These are phyloP conservation scores for Troides aeacus DNA, from an alignment of 2,888 invertebrate species.

Conservation along the genomic window DNA sequence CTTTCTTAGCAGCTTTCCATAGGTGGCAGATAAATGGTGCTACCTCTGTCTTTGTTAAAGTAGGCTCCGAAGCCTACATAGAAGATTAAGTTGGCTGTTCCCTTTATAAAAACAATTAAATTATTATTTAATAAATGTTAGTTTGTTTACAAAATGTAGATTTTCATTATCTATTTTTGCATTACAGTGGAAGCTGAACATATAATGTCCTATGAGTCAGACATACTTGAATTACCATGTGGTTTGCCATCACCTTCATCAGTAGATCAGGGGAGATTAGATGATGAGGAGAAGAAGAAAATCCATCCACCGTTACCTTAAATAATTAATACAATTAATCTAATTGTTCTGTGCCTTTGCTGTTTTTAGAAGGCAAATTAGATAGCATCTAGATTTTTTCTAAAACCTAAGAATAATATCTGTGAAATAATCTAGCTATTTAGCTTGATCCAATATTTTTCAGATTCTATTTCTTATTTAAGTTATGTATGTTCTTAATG, in stretches of 20 bases:
- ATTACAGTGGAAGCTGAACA: constrained; percentile 86
- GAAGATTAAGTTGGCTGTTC: no score
- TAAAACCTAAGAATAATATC: neutral
- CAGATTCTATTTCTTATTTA: neutral
- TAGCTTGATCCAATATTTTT: no score
- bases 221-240: constrained; percentile 85
- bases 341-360: constrained; percentile 52
- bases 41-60: no score
- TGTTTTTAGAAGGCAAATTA: constrained; percentile 31
- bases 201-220: constrained; percentile 86
- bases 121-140: no score
- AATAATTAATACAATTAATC: constrained; percentile 27
- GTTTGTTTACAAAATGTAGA: no score
- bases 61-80: no score
- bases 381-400: constrained; percentile 4
- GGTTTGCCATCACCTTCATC: constrained; percentile 87
- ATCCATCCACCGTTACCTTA: constrained; percentile 81
- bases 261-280: constrained; percentile 83
- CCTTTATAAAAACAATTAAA: no score
- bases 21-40: no score
- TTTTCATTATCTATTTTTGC: neutral
- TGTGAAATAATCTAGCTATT: neutral
- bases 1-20: no score
- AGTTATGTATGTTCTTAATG: neutral
- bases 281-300: constrained; percentile 82